Base-by-base conservation (phyloP, 2,888 invertebrate species). In the Cephus rjabovi region DNA sequence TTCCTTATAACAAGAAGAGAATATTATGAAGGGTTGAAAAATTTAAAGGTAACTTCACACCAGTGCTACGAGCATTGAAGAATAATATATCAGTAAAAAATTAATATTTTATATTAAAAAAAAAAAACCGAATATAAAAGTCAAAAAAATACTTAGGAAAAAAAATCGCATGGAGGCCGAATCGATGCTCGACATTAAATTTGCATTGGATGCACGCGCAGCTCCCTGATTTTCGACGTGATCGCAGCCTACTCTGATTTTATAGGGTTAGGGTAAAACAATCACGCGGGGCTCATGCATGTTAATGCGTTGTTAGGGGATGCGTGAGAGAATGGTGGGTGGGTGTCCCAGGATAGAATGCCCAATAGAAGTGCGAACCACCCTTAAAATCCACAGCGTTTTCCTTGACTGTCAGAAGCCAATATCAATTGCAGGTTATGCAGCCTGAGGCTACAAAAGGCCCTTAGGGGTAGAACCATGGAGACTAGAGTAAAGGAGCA, bases 261-360 rank as follows among this genome's bases (percentile, higher is more conserved):
- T 82, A 77, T 83, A 80, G 89, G 88, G 87, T 86, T 85, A 87
- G 90, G 88, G 88, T 88, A 90, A 91, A 91, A 91, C 90, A 91
- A 91, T 91, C 91, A 91, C 89, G 89, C 89, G 88, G 89, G 89
- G 88, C 90, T 91, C 91, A 91, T 91, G 91, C 91, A 91, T 91
- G 91, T 91, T 91, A 91, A 91, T 91, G 91, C 89, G 89, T 90
- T 91, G 90, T 90, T 88, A 88, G 87, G 88, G 84, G 86, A 40
- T 84, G 86, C 88, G 87, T 83, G 82, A 74, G 73, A 40, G 78
- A 76, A 77, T 34, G 35, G 79, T 74, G 68, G 40, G 75, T 33
- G 70, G 76, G 33, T 4, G 33, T 11, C 37, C 33, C 85, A 86
- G 87, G 86, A 89, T 89, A 87, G 88, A 87, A 88, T 87, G 89